phyloP scores from a whole-genome alignment of 2,888 invertebrate genomes.

The Gastracanthus pulcherrimus region DNA sequence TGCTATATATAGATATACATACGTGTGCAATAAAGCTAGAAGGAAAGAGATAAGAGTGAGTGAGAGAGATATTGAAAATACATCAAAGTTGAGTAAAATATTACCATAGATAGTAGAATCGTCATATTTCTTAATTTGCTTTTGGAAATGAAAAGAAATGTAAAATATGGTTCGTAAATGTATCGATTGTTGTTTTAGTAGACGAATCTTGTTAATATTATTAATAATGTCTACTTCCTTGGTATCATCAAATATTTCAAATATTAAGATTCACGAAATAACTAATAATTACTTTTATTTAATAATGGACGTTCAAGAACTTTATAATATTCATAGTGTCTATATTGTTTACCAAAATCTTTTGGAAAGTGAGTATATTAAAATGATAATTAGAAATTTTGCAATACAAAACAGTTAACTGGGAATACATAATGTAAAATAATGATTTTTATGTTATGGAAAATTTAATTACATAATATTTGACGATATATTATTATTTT shows the following conservation, averaged over 20 bases:
- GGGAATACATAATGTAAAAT: no score
- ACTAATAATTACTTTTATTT: background rate
- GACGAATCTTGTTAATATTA: background rate
- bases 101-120: background rate
- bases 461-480: no score
- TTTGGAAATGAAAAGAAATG: no score
- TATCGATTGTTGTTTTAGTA: background rate
- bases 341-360: background rate
- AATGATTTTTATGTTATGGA: no score
- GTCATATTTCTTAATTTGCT: background rate
- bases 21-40: no score
- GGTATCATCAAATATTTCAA: background rate
- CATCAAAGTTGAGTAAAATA: background rate
- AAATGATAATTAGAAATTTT: no score
- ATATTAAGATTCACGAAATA: background rate
- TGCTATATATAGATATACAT: no score
- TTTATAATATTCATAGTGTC: background rate
- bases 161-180: no score
- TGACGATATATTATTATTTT: no score
- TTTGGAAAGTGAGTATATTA: background rate
- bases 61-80: background rate
- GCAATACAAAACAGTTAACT: no score
- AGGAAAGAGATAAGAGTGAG: no score
- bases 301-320: background rate
- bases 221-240: background rate